Evolutionary conservation across 2,888 invertebrate genomes (phyloP).

Genomic region (Sisyra nigra): DNA sequence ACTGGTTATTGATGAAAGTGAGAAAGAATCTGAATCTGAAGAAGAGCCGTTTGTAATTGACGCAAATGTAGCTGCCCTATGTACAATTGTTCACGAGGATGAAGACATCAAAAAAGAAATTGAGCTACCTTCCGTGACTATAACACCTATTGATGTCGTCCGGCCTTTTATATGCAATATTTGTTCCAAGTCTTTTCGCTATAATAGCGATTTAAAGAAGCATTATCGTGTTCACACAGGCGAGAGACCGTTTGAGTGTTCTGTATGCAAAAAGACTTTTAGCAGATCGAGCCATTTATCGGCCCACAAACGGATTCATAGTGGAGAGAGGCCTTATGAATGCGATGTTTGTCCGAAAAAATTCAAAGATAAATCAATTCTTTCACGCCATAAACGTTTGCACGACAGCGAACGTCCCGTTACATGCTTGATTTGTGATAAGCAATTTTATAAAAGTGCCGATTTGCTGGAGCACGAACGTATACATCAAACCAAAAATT

Average conservation of each 20-base stretch:
- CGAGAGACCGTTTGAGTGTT: constrained; percentile 1
- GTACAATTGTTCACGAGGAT: neutral
- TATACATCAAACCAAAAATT: neutral
- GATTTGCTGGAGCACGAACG: constrained; percentile 1
- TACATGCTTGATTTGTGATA: constrained; percentile 1
- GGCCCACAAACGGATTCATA: constrained; percentile 1
- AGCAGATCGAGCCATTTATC: constrained; percentile 1
- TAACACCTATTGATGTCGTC: neutral
- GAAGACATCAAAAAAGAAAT: neutral
- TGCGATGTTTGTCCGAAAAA: constrained; percentile 3
- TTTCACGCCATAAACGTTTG: constrained; percentile 2
- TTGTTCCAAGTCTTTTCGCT: constrained; percentile 2
- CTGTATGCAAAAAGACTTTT: constrained; percentile 1
- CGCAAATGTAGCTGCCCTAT: constrained; percentile 1
- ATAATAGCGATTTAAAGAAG: constrained; percentile 4
- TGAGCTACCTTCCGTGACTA: neutral
- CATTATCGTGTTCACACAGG: constrained; percentile 1
- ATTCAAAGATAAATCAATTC: constrained; percentile 5
- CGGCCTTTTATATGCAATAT: neutral
- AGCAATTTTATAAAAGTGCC: neutral
- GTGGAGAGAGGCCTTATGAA: neutral
- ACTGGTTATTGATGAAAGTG: too few relatives aligned
- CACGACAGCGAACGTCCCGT: neutral
- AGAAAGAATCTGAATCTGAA: neutral
- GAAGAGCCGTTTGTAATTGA: constrained; percentile 3